These are phyloP conservation scores for Cosmopolites sordidus DNA, from an alignment of 2,888 invertebrate species.

Conservation along the genomic window DNA sequence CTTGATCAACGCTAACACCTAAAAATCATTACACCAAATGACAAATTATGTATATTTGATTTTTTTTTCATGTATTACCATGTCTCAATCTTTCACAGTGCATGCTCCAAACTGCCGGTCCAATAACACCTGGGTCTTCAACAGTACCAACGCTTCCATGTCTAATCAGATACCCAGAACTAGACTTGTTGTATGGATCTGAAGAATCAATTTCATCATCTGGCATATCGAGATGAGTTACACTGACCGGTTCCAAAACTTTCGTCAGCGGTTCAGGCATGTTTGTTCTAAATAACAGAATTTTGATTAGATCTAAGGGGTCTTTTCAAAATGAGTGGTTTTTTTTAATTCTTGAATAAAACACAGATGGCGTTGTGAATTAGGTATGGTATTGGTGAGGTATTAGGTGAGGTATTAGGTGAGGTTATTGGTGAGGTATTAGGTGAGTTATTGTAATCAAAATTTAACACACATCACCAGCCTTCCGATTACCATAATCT, in stretches of 20 bases:
- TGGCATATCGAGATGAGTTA: constrained; percentile 62
- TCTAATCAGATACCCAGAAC: constrained; percentile 49
- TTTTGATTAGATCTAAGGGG: too few species aligned
- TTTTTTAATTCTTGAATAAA: too few species aligned
- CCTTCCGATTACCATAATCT: too few species aligned
- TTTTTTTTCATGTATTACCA: constrained; percentile 41
- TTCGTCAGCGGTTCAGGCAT: constrained; percentile 74
- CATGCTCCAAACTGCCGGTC: constrained; percentile 79
- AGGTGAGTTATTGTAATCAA: too few species aligned
- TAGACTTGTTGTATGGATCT: constrained; percentile 24
- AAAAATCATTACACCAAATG: constrained; percentile 15
- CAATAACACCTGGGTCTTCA: constrained; percentile 76
- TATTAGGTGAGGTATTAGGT: too few species aligned
- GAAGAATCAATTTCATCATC: constrained; percentile 37
- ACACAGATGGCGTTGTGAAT: too few species aligned
- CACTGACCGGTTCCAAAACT: constrained; percentile 74
- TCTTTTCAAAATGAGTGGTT: too few species aligned
- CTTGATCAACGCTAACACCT: constrained; percentile 45
- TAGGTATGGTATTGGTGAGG: too few species aligned
- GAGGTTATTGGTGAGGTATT: too few species aligned
- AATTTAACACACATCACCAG: too few species aligned
- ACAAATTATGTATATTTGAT: not conserved
- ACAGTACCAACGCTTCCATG: constrained; percentile 67
- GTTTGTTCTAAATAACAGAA: constrained; percentile 53
- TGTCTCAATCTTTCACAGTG: constrained; percentile 66